Base-by-base conservation (phyloP, 92 coral and sea anemone genomes). In the Montipora capitata region DNA sequence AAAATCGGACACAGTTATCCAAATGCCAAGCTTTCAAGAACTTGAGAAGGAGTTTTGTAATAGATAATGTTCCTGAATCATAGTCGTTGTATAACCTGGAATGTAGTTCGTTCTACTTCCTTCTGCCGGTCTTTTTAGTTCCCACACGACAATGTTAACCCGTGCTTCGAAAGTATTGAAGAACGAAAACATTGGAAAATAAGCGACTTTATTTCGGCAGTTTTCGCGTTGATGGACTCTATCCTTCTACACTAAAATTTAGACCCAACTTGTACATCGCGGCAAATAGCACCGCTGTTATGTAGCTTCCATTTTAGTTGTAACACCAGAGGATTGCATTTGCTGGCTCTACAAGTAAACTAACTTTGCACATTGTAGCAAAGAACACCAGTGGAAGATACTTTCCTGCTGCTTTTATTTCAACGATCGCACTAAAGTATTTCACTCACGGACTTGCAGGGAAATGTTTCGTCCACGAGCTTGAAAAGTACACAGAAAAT, bases 11-110 rank as follows among this genome's bases (percentile, higher is more conserved):
- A 77, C 95, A 11, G 92, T 81, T 4, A 80, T 79, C 57, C 81
- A 86, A 65, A 73, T 93, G 45, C 85, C 90, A n/a, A 86, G 89
- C 8, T 87, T 88, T 76, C 83, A 95, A 71, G 98, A 95, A 72
- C 94, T 95, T 4, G 94, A 90, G 52, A 90, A 56, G 76, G 98
- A 95, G 56, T 87, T 95, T 62, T 83, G 70, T 12, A 17, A 39
- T 18, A 83, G 87, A 18, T 83, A 48, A 72, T 72, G 3, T 13
- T 59, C 3, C 52, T 16, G 5, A 56, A 16, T 18, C 20, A 18
- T 10, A 3, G 12, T 45, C 63, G 57, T 38, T 15, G 12, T 14
- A 38, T 39, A 59, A 67, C 40, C n/a, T 4, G 17, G 15, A 9
- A 11, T 62, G 2, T 17, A 18, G 3, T 27, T 65, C 68, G 40